Evolutionary conservation across 2,888 invertebrate species (phyloP), one percentile per base, ranked within the genome.

Genomic region (Gari tellinella): DNA sequence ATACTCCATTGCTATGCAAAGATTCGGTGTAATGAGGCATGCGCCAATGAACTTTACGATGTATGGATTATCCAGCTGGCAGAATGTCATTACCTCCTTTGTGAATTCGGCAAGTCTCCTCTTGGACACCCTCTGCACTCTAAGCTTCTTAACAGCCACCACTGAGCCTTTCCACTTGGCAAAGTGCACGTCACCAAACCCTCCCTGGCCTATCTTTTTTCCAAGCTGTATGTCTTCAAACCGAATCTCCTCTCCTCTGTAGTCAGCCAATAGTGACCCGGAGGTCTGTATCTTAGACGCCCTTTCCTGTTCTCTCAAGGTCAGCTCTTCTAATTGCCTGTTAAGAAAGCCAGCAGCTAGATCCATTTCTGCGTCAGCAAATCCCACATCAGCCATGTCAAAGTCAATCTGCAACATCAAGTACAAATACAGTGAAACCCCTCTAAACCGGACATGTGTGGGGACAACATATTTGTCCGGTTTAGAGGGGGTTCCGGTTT

Each of bases 21-120:
- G 45, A 26, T 75, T 70, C 19, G 78, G 75, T 15, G 67, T 70
- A 10, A 49, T 64, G 1, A 67, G 57, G 21, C 72, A 78, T 3
- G 81, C 81, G 10, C 78, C 81, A 10, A 78, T 53, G 31, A 81
- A 81, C 56, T 65, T 66, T 4, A 78, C 81, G 15, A 81, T 78
- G 37, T 72, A 70, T 0, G 69, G 65, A 41, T 81, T 72, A 19
- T 81, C 62, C 8, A 81, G 41, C 14, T 45, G 14, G 45, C 78
- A 76, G 31, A 72, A 62, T 2, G 56, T 25, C 17, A 56, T 26
- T 4, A 81, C 56, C 56, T 81, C 78, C n/a, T 66, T 56, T 5
- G 53, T 61, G 40, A 81, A 78, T 21, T 73, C 70, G 15, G 57
- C 26, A 0, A 73, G 49, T 21, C 78, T 43, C 21, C 51, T 56